Base-by-base conservation (phyloP, 2,797 vertebrate genomes). In the Chanos chanos region DNA sequence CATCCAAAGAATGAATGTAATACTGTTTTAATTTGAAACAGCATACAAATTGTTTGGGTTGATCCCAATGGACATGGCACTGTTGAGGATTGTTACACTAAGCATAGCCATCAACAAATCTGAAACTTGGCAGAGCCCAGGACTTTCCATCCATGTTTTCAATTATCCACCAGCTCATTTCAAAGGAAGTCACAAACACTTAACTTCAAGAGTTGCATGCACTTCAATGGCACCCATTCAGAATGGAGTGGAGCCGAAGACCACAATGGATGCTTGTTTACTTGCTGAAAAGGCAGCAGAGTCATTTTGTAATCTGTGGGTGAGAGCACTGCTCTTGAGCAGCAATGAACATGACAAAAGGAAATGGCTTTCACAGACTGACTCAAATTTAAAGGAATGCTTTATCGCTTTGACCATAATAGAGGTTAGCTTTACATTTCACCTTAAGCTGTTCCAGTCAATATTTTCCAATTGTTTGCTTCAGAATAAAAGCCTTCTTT, bases 181-280 rank as follows among this genome's bases (percentile, higher is more conserved):
- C 52, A 71, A 57, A 66, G 58, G 52, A 61, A 62, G 47, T 50
- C 54, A 57, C 59, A 52, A 66, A 48, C 58, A 66, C 59, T 71
- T 57, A 53, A 50, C 39, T 36, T 54, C 19, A 30, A 66, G 69
- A 41, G 56, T 10, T 33, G 57, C 62, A 61, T 44, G 39, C 56
- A 50, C 51, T 61, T 66, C 56, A 51, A 51, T 57, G 57, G 56
- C 52, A 66, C 25, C 37, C 45, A 65, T 65, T 70, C 27, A 50
- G 62, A 27, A 41, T 25, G 36, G 48, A 64, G 21, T 61, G 4
- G n/a, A 40, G 64, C 49, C 41, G 61, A 25, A 10, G 12, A 53
- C 64, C 64, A 67, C 49, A 61, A 67, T 61, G 50, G 33, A 53
- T 9, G 50, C 56, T 61, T 67, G 56, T 61, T 67, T 67, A 60